Percentiles rank a stretch among this genome's conserved stretches.
Conservation (phyloP, 2,888 invertebrate genomes). For the Zygogramma bicolorata region DNA sequence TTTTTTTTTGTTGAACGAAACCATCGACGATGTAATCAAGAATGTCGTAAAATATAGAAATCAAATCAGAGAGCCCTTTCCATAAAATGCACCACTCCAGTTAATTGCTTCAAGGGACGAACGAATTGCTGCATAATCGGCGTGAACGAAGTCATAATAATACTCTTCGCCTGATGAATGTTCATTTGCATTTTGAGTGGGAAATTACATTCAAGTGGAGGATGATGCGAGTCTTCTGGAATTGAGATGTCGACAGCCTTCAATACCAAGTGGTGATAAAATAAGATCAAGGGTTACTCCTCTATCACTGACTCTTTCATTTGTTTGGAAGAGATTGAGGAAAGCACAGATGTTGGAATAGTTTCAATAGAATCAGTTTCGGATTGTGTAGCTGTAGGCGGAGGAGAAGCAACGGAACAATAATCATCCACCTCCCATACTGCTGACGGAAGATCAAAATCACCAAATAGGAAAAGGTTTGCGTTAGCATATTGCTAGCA, state of each 20-base stretch:
- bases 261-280: slow-evolving; percentile 8
- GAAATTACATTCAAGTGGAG: slow-evolving; percentile 14
- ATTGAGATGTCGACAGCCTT: slow-evolving; percentile 15
- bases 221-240: slow-evolving; percentile 16
- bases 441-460: slow-evolving; percentile 17
- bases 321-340: slow-evolving; percentile 9
- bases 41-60: slow-evolving; percentile 19
- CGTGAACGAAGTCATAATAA: not conserved
- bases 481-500: slow-evolving; percentile 5
- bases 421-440: slow-evolving; percentile 18
- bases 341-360: slow-evolving; percentile 10
- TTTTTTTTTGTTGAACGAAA: slow-evolving; percentile 12
- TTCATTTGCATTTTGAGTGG: slow-evolving; percentile 5
- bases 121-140: not conserved
- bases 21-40: slow-evolving; percentile 17
- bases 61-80: slow-evolving; percentile 10
- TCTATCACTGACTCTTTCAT: not conserved
- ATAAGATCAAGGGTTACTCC: slow-evolving; percentile 12
- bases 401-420: slow-evolving; percentile 22
- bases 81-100: slow-evolving; percentile 3
- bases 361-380: slow-evolving; percentile 20
- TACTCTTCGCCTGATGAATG: not conserved
- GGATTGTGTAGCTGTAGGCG: not conserved
- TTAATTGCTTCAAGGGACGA: slow-evolving; percentile 6
- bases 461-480: slow-evolving; percentile 1